Evolutionary conservation across 1,140 invertebrate species (phyloP).

Genomic region (Drosophila simulans): DNA sequence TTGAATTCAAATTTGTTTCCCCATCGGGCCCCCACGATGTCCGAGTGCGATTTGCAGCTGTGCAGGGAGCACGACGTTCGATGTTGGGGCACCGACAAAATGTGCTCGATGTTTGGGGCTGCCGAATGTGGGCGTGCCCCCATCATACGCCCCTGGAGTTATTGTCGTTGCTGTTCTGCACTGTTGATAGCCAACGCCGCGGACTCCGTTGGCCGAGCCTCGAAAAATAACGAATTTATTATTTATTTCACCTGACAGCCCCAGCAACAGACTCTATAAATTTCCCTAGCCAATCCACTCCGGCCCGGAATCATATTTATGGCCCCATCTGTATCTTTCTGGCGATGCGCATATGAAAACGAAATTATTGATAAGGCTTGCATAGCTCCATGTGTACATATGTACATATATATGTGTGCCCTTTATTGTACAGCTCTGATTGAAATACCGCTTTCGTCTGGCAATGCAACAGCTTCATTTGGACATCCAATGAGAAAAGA

Average conservation of each 20-base stretch:
- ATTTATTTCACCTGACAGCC: slow-evolving; percentile 84
- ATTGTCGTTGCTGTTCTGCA: slow-evolving; percentile 34
- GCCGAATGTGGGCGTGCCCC: slow-evolving; percentile 67
- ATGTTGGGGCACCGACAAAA: neutral
- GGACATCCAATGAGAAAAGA: slow-evolving; percentile 10
- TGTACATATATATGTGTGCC: neutral
- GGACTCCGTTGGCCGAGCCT: slow-evolving; percentile 40
- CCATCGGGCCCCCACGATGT: slow-evolving; percentile 41
- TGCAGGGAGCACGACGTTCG: slow-evolving; percentile 43
- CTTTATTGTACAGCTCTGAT: slow-evolving; percentile 55
- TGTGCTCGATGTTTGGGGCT: slow-evolving; percentile 7
- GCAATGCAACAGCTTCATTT: slow-evolving; percentile 70
- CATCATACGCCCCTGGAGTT: slow-evolving; percentile 74
- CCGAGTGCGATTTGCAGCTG: slow-evolving; percentile 53
- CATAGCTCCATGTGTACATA: neutral
- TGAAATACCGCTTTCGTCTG: slow-evolving; percentile 64
- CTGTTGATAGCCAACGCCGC: slow-evolving; percentile 56
- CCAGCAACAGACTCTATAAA: slow-evolving; percentile 82
- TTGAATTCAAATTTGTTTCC: slow-evolving; percentile 79
- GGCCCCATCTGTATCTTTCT: slow-evolving; percentile 55
- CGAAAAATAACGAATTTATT: slow-evolving; percentile 83
- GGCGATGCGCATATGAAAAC: slow-evolving; percentile 65
- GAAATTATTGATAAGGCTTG: slow-evolving; percentile 75
- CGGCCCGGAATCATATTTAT: slow-evolving; percentile 63
- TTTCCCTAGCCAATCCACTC: slow-evolving; percentile 73